Evolutionary conservation across 2,113 vertebrate species (phyloP), one percentile per base, ranked within the genome.

Genomic region (Percopsis transmontana): DNA sequence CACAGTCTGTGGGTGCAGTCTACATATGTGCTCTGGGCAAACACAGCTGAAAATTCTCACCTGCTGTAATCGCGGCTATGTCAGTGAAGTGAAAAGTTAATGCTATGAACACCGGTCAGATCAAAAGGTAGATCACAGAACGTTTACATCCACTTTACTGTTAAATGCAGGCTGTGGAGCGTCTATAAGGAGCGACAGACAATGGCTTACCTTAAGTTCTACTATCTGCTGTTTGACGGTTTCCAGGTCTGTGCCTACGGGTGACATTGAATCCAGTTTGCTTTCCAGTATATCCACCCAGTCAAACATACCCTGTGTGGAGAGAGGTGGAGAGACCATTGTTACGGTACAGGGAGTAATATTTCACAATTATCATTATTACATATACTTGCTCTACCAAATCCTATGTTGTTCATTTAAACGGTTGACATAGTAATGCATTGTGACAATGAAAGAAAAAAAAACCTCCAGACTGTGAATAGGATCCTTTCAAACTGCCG

Each of bases 191-290:
- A 52, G 13, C 67, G 14, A 69, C 72, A 81, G 15, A 41, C 1
- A 16, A 62, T 19, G 66, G 4, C 19, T 56, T 94, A 99, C 97
- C 97, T 99, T 99, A 27, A 98, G 94, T 62, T 99, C 97, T 41
- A 92, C 94, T 6, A 97, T 99, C 89, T 99, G 97, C 79, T 99
- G 96, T 82, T 99, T 99, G 58, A 99, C 97, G n/a, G 96, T 99
- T 85, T 98, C 96, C 81, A 99, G 91, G 80, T 99, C 97, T 47
- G 97, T 99, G 86, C 97, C 97, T 4, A 99, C 93, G 15, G 97
- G 95, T 66, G 96, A 94, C 97, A 99, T 97, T 14, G 94, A 93
- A 77, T 95, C 94, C 88, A 99, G 91, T 89, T 97, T 99, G 82
- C 89, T 87, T 66, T 94, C 96, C 69, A 96, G 91, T 79, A 99